phyloP scores from a whole-genome alignment of 2,113 vertebrate genomes.

The Macroglossus sobrinus region DNA sequence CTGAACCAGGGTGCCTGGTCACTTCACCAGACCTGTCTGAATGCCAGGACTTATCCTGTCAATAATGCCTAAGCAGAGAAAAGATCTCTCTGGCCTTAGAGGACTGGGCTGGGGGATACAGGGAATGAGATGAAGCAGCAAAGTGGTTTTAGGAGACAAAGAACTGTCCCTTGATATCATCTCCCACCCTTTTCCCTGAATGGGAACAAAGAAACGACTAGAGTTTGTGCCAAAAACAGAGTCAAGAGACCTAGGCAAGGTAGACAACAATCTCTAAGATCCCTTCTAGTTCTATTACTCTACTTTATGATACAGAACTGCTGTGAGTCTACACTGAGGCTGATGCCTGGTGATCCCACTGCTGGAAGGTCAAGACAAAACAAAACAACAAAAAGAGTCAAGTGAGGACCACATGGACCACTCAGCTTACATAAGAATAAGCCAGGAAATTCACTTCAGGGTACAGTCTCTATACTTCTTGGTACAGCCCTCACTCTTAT shows the following conservation, averaged over 20 bases:
- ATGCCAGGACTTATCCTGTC: conserved; percentile 35
- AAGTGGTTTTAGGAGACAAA: conserved; percentile 11
- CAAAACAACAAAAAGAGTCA: neutral
- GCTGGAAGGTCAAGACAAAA: neutral
- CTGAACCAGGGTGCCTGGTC: conserved; percentile 3
- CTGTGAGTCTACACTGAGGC: neutral
- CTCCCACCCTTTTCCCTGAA: neutral
- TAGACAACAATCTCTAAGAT: neutral
- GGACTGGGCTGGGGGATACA: neutral
- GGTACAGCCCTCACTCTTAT: neutral
- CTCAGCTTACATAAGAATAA: neutral
- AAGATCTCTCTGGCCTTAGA: conserved; percentile 31
- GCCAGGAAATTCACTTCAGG: neutral
- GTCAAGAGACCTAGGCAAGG: neutral
- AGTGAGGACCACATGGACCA: neutral
- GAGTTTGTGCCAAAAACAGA: neutral
- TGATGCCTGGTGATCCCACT: neutral
- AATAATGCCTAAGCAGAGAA: neutral
- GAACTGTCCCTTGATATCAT: neutral
- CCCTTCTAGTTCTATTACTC: neutral
- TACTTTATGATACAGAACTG: neutral
- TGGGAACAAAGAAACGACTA: conserved; percentile 2
- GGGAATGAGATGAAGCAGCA: neutral
- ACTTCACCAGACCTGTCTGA: conserved; percentile 40
- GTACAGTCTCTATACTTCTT: neutral